A percentile compares a stretch with the other conserved stretches of the same genome.
phyloP scores from a whole-genome alignment of 2,888 invertebrate species.

The Sclerodermus sp. region DNA sequence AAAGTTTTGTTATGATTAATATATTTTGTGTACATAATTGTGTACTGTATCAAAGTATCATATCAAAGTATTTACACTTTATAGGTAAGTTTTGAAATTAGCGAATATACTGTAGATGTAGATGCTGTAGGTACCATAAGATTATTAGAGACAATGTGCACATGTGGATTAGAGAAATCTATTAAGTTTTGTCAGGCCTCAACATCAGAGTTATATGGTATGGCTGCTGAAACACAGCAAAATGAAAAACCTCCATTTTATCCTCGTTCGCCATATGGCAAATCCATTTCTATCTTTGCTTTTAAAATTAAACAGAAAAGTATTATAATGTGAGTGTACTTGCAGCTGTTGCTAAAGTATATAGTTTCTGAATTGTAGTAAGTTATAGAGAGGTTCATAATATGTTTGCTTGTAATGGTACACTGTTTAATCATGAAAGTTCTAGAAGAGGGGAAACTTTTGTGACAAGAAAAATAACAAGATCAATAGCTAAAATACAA shows the following conservation, averaged over 20 bases:
- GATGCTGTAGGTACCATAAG: constrained; percentile 93
- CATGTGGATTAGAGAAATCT: constrained; percentile 78
- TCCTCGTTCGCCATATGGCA: constrained; percentile 95
- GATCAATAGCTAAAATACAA: constrained; percentile 95
- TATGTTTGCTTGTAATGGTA: constrained; percentile 95
- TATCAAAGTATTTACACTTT: constrained; percentile 7
- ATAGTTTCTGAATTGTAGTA: constrained; percentile 93
- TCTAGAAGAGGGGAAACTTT: constrained; percentile 96
- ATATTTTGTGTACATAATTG: not conserved
- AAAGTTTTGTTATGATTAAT: constrained; percentile 94
- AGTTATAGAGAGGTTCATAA: constrained; percentile 95
- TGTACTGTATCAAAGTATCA: not conserved
- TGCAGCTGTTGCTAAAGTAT: constrained; percentile 91
- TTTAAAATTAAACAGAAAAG: too few relatives aligned
- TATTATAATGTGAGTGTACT: too few relatives aligned
- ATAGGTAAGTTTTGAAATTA: constrained; percentile 91
- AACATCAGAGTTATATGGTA: constrained; percentile 93
- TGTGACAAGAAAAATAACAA: constrained; percentile 96
- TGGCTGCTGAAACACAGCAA: constrained; percentile 90
- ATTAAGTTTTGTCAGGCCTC: constrained; percentile 94
- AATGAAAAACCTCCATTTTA: constrained; percentile 94
- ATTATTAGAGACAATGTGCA: constrained; percentile 87
- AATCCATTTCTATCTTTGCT: constrained; percentile 21
- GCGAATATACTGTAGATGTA: constrained; percentile 98
- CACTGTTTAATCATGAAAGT: constrained; percentile 95